Evolutionary conservation across 2,113 vertebrate genomes (phyloP).

Genomic region (Anser cygnoides): DNA sequence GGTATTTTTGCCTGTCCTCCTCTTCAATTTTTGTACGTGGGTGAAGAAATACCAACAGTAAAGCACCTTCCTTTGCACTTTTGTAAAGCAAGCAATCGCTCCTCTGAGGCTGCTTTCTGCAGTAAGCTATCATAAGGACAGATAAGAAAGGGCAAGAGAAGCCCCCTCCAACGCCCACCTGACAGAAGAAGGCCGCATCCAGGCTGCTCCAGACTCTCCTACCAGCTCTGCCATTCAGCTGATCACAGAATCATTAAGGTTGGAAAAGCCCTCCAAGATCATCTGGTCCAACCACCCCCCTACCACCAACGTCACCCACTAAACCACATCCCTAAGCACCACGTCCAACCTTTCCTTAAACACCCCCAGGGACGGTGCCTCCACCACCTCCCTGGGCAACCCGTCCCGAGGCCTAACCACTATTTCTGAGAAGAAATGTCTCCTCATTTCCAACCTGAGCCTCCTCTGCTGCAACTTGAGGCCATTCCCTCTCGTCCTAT

Average conservation of each 20-base stretch:
- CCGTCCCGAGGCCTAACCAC: no score
- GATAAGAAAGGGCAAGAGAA: background rate
- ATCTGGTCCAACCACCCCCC: no score
- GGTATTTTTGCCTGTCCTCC: background rate
- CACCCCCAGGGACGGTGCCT: no score
- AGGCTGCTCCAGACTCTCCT: background rate
- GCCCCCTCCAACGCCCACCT: background rate
- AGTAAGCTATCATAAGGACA: background rate
- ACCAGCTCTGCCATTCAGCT: background rate
- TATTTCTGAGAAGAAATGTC: no score
- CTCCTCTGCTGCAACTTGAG: no score
- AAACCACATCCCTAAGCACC: no score
- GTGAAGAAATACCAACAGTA: constrained; percentile 7
- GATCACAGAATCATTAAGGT: background rate
- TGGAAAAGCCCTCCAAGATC: no score
- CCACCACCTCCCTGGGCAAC: no score
- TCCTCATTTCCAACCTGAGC: no score
- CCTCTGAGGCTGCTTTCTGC: background rate
- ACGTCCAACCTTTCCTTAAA: no score
- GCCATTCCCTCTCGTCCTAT: no score
- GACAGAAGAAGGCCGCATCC: background rate
- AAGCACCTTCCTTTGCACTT: background rate
- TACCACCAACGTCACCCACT: no score
- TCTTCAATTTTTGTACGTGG: background rate
- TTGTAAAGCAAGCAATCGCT: background rate